Percentiles rank a stretch among this genome's conserved stretches.
These are phyloP conservation scores for Lasioglossum villosulum DNA, from an alignment of 2,888 invertebrate species.

Conservation along the genomic window DNA sequence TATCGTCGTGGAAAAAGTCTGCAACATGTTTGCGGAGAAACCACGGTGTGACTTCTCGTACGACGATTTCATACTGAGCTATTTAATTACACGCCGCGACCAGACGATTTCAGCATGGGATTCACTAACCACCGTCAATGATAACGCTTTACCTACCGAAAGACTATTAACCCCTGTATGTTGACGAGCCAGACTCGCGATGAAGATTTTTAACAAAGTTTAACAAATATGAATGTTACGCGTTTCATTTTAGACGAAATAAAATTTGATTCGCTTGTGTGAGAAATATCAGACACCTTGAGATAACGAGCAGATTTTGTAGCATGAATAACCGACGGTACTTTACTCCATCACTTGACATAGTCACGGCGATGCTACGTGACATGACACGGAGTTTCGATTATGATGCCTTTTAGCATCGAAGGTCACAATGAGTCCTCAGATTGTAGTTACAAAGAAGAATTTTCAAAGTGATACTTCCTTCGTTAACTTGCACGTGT, in stretches of 20 bases:
- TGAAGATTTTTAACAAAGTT: no score
- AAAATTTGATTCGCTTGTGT: no score
- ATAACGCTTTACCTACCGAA: slow-evolving; percentile 12
- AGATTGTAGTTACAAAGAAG: slow-evolving; percentile 49
- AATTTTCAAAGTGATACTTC: slow-evolving; percentile 59
- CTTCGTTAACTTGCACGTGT: slow-evolving; percentile 32
- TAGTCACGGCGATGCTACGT: slow-evolving; percentile 8
- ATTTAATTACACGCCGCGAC: slow-evolving; percentile 42
- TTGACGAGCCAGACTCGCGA: no score
- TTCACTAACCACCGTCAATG: slow-evolving; percentile 33
- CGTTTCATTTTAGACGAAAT: no score
- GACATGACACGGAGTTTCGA: slow-evolving; percentile 43
- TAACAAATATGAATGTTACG: no score
- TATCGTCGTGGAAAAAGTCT: slow-evolving; percentile 21
- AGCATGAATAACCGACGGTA: neutral
- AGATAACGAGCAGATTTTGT: neutral
- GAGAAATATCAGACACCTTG: no score
- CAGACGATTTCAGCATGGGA: slow-evolving; percentile 6
- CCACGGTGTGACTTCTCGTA: neutral
- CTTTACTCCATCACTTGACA: neutral
- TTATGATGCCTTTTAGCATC: slow-evolving; percentile 54
- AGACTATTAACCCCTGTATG: no score
- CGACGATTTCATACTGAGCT: slow-evolving; percentile 33
- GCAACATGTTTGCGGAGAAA: slow-evolving; percentile 37
- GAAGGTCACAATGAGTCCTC: slow-evolving; percentile 33